A percentile compares a stretch with the other conserved stretches of the same genome.
Evolutionary conservation across 2,888 invertebrate species (phyloP).

Genomic region (Dryobotodes eremita): DNA sequence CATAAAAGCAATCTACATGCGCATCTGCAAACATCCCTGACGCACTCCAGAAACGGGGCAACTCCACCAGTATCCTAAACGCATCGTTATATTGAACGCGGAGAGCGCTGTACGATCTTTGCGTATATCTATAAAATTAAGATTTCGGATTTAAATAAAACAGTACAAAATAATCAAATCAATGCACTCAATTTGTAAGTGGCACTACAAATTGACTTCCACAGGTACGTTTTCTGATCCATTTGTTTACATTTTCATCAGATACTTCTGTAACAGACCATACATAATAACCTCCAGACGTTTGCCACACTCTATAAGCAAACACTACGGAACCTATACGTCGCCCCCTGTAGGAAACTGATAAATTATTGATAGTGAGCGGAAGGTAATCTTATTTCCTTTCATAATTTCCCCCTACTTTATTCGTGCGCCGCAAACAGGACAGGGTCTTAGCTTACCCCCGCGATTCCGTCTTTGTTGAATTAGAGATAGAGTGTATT

Average conservation of each 20-base stretch:
- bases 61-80: no score
- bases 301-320: background rate
- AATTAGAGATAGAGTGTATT: background rate
- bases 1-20: no score
- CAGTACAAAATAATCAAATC: background rate
- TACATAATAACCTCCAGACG: background rate
- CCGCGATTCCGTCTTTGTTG: background rate
- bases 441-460: background rate
- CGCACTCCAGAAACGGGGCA: no score
- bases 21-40: no score
- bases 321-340: constrained; percentile 4
- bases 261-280: background rate
- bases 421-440: constrained; percentile 23
- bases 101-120: no score
- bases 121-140: no score
- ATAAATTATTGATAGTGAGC: constrained; percentile 55
- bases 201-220: background rate
- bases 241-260: background rate
- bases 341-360: constrained; percentile 23
- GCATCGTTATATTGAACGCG: no score
- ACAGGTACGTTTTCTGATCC: background rate
- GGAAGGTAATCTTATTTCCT: constrained; percentile 58
- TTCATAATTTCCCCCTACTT: constrained; percentile 32
- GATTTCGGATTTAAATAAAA: no score
- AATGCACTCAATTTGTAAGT: background rate